Percentiles rank a stretch among this genome's conserved stretches.
phyloP scores from a whole-genome alignment of 2,797 vertebrate species.

The Phrynocephalus forsythii region DNA sequence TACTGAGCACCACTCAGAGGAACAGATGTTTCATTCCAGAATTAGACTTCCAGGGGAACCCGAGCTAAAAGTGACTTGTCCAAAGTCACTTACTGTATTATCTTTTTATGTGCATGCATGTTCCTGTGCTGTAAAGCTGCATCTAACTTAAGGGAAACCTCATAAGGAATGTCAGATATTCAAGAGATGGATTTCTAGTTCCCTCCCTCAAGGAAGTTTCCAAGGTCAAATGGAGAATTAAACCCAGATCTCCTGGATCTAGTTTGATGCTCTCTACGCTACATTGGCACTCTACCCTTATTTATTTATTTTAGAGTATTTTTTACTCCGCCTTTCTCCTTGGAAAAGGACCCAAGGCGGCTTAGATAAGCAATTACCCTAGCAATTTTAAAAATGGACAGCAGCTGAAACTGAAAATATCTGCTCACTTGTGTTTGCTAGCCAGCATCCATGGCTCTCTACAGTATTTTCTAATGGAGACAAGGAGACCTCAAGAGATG shows the following conservation, averaged over 20 bases:
- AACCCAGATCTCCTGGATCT: too few relatives aligned
- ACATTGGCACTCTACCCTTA: too few relatives aligned
- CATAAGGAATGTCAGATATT: not conserved
- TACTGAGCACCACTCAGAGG: slow-evolving; percentile 8
- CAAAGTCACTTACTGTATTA: not conserved
- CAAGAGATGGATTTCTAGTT: not conserved
- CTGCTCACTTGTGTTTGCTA: not conserved
- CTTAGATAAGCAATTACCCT: too few relatives aligned
- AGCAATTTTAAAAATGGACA: rapidly evolving
- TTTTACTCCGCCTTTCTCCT: too few relatives aligned
- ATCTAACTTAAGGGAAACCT: too few relatives aligned
- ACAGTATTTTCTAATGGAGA: not conserved
- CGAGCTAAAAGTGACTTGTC: slow-evolving; percentile 17
- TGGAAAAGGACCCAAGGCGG: too few relatives aligned
- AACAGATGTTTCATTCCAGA: not conserved
- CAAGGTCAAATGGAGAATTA: too few relatives aligned
- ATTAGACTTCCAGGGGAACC: slow-evolving; percentile 11
- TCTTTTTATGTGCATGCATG: not conserved
- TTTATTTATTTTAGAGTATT: too few relatives aligned
- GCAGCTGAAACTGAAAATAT: not conserved
- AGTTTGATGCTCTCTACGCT: too few relatives aligned
- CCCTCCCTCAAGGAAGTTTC: too few relatives aligned
- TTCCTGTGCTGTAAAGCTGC: too few relatives aligned
- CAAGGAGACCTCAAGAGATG: not conserved
- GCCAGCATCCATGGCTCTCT: slow-evolving; percentile 6